phyloP scores from a whole-genome alignment of 2,113 vertebrate species.

The Erinaceus europaeus region DNA sequence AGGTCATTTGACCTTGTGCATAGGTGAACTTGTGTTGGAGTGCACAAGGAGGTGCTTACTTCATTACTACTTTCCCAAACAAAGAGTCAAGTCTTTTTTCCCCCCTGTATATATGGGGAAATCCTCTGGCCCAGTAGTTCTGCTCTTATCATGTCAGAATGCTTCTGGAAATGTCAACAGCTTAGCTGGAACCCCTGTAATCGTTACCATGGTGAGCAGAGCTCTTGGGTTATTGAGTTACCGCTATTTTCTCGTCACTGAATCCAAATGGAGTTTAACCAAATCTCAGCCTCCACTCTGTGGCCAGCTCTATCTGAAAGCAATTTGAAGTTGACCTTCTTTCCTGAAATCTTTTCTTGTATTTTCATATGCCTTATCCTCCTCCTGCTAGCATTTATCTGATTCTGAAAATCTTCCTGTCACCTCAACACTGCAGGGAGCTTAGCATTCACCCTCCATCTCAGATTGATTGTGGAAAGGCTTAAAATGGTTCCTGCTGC shows the following conservation, averaged over 20 bases:
- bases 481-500: slow-evolving; percentile 59
- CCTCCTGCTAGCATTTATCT: slow-evolving; percentile 53
- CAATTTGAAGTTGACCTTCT: background rate
- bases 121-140: background rate
- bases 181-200: background rate
- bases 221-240: background rate
- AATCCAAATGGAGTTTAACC: background rate
- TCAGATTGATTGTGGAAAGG: slow-evolving; percentile 55
- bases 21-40: background rate
- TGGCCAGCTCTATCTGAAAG: slow-evolving; percentile 11
- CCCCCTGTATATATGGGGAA: background rate
- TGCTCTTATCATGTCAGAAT: background rate
- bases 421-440: slow-evolving; percentile 47
- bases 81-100: background rate
- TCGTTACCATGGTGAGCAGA: background rate
- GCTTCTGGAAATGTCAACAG: slow-evolving; percentile 42
- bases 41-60: background rate
- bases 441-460: slow-evolving; percentile 50
- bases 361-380: background rate
- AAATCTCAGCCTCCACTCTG: background rate
- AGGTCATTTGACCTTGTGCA: background rate
- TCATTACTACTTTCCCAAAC: slow-evolving; percentile 25
- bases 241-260: background rate
- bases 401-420: slow-evolving; percentile 58
- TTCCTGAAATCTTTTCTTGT: background rate